Base-by-base conservation (phyloP, 35 echinoderm and acorn worm species). In the Ophioderma brevispina region DNA sequence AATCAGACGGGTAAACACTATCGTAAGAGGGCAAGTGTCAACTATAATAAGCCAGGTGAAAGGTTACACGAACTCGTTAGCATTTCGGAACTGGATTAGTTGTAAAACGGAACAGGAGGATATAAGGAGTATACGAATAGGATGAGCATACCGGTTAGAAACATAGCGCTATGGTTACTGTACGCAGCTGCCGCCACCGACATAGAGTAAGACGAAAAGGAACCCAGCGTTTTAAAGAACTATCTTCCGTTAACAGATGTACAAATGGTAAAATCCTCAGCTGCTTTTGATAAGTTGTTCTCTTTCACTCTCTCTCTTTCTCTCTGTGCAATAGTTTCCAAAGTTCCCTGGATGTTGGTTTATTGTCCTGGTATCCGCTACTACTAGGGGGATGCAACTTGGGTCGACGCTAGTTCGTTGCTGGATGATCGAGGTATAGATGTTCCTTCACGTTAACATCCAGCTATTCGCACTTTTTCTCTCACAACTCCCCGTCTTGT, bases 161-260 rank as follows among this genome's bases (percentile, higher is more conserved):
- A 70, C 59, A 70, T 70, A 70, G 59, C 59, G 59, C 59, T 70
- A 25, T 70, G 59, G 59, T 70, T 70, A 70, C 59, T 70, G 59
- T 70, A 70, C 41, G 41, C 41, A 70, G 59, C 59, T 25, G 59
- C 59, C n/a, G 59, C 59, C 2, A 70, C 59, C 15, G 59, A 70
- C 59, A 70, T 70, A 2, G 59, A 46, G 17, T 46, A 46, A 46
- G 5, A 8, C 41, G 41, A 46, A 46, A 8, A 46, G 41, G 41
- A 8, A 46, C 41, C 41, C 41, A 17, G 4, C 17, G 41, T 46
- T n/a, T n/a, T n/a, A n/a, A n/a, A n/a, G n/a, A n/a, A n/a, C n/a
- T n/a, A n/a, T n/a, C n/a, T n/a, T n/a, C n/a, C n/a, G n/a, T n/a
- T n/a, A n/a, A n/a, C n/a, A n/a, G n/a, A n/a, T n/a, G n/a, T n/a